A percentile compares a stretch with the other conserved stretches of the same genome.
Conservation (phyloP, 30 jellyfish, hydroid and myxozoan species). For the Morbakka virulenta region DNA sequence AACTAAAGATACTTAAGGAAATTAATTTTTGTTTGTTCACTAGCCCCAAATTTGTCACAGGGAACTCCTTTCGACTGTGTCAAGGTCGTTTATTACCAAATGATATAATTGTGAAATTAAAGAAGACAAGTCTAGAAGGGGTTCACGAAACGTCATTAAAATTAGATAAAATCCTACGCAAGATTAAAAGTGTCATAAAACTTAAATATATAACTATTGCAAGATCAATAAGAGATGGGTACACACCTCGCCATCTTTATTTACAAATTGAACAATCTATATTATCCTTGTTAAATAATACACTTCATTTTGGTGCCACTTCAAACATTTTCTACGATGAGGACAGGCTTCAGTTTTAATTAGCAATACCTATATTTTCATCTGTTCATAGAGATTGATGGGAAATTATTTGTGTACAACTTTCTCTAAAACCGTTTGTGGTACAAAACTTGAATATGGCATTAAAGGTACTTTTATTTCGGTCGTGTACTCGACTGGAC, state of each 20-base stretch:
- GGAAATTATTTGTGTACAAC: too few species aligned
- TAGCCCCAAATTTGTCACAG: constrained; percentile 9
- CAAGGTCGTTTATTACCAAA: constrained; percentile 27
- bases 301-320: not conserved
- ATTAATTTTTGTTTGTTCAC: constrained; percentile 8
- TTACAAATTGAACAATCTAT: constrained; percentile 7
- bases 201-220: constrained; percentile 25
- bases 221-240: constrained; percentile 49
- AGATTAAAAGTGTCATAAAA: not conserved
- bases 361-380: too few species aligned
- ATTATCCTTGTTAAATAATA: not conserved
- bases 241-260: constrained; percentile 48
- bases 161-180: not conserved
- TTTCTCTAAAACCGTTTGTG: too few species aligned
- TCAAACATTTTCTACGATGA: not conserved
- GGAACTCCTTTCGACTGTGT: constrained; percentile 18
- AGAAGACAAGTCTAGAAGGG: not conserved
- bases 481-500: too few species aligned
- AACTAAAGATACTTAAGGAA: not conserved
- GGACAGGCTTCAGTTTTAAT: not conserved
- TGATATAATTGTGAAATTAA: constrained; percentile 11
- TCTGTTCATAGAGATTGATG: too few species aligned
- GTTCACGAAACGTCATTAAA: not conserved
- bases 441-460: too few species aligned
- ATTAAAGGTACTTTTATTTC: too few species aligned